These are phyloP conservation scores for Papio anubis DNA, from an alignment of 2,113 vertebrate genomes.

Conservation along the genomic window DNA sequence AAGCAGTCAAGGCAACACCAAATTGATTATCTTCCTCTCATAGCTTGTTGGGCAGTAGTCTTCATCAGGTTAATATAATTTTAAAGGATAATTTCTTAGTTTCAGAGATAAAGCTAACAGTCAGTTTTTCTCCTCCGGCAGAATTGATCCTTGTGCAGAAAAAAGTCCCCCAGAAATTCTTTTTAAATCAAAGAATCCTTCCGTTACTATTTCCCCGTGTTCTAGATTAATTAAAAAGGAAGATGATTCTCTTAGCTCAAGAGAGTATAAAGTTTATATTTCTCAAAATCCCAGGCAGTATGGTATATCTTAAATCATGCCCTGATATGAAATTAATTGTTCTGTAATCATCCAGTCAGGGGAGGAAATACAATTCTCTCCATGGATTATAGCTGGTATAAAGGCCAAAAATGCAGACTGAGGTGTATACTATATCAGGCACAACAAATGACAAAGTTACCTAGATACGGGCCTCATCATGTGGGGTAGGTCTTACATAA, in stretches of 20 bases:
- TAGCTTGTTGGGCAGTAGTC: not conserved
- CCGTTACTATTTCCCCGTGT: not conserved
- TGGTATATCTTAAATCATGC: not conserved
- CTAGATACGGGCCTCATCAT: not conserved
- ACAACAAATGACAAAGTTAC: not conserved
- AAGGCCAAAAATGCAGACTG: not conserved
- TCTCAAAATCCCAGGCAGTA: not conserved
- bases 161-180: not conserved
- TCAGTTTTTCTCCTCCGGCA: not conserved
- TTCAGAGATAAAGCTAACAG: not conserved
- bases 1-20: not conserved
- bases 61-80: not conserved
- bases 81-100: not conserved
- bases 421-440: too few species aligned
- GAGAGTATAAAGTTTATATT: not conserved
- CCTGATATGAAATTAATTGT: not conserved
- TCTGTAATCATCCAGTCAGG: not conserved
- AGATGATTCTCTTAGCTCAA: not conserved
- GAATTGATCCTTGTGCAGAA: not conserved
- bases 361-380: not conserved
- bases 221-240: not conserved
- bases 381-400: not conserved
- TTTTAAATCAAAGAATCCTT: not conserved
- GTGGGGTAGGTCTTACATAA: not conserved
- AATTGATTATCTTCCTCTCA: not conserved